Percentiles rank a stretch among this genome's conserved stretches.
These are phyloP conservation scores for Mesocentrotus franciscanus DNA, from an alignment of 53 echinoderm and acorn worm species.

Conservation along the genomic window DNA sequence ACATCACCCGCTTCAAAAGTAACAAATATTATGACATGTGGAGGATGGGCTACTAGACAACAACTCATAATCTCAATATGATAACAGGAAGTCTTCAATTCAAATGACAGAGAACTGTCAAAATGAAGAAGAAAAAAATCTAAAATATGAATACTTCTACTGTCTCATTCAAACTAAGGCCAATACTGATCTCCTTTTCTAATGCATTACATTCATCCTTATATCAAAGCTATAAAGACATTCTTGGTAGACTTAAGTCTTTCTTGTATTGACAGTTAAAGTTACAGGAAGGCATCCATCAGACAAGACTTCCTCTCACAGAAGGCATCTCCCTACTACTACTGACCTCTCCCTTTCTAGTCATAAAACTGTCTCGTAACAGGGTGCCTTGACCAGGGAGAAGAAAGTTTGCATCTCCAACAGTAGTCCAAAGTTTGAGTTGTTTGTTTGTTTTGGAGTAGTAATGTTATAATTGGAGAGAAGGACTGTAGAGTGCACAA, in stretches of 20 bases:
- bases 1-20: neutral
- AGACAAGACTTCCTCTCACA: conserved; percentile 28
- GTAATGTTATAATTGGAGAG: neutral
- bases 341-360: neutral
- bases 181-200: neutral
- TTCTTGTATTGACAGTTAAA: neutral
- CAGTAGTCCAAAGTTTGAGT: neutral
- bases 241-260: neutral
- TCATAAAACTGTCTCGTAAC: neutral
- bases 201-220: neutral
- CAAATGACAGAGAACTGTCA: neutral
- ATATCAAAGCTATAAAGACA: neutral
- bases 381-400: neutral
- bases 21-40: neutral
- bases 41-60: neutral
- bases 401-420: neutral
- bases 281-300: conserved; percentile 48
- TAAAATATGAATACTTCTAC: neutral
- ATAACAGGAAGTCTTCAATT: neutral
- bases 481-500: no score
- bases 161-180: neutral
- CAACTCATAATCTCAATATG: neutral
- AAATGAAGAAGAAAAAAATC: neutral
- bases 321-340: neutral
- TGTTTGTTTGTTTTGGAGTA: neutral